A percentile compares a stretch with the other conserved stretches of the same genome.
Conservation (phyloP, 2,113 vertebrate genomes). For the Corydoras sp. region DNA sequence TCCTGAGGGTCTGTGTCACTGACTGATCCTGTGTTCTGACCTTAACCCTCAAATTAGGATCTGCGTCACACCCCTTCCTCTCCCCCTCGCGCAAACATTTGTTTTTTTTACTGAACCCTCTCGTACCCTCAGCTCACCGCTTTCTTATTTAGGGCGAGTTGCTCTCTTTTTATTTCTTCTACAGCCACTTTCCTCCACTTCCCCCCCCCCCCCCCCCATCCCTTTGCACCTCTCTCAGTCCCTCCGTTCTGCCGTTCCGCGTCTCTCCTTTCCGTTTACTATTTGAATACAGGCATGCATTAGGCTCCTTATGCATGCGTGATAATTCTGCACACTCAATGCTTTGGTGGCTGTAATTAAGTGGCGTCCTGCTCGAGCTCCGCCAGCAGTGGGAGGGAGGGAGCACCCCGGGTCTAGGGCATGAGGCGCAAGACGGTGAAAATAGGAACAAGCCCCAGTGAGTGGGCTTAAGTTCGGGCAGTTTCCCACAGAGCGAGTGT, state of each 20-base stretch:
- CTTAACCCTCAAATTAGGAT: background rate
- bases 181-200: background rate
- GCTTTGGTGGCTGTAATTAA: conserved; percentile 72
- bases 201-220: background rate
- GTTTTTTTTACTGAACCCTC: too few relatives aligned
- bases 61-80: too few relatives aligned
- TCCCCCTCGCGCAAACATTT: too few relatives aligned
- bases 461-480: conserved; percentile 51
- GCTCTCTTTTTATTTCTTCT: background rate
- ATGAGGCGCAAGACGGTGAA: conserved; percentile 30
- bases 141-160: too few relatives aligned
- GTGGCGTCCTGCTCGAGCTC: conserved; percentile 64
- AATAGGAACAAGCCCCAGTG: conserved; percentile 54
- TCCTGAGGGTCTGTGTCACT: too few relatives aligned
- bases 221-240: conserved; percentile 3
- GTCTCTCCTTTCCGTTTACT: conserved; percentile 9
- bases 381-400: conserved; percentile 47
- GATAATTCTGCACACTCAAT: conserved; percentile 66
- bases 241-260: conserved; percentile 10
- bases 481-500: conserved; percentile 44
- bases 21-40: too few relatives aligned
- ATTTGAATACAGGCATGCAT: conserved; percentile 68
- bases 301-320: conserved; percentile 59
- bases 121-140: too few relatives aligned
- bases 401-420: conserved; percentile 33